Evolutionary conservation across 2,888 invertebrate genomes (phyloP).

Genomic region (Melieria picta): DNA sequence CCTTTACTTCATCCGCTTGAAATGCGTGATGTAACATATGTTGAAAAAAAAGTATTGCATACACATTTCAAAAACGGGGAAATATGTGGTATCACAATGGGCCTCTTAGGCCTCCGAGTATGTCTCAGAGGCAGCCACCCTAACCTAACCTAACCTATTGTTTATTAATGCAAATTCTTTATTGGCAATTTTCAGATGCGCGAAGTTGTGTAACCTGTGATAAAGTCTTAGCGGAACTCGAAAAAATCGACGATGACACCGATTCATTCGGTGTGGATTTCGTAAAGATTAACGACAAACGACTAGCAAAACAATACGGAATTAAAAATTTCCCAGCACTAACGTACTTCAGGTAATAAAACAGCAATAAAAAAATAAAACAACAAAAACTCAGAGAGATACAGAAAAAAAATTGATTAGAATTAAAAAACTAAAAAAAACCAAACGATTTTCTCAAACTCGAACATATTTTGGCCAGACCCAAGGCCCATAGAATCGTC

Average conservation of each 20-base stretch:
- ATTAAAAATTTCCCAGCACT: conserved; percentile 95
- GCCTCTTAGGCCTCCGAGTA: no score
- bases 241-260: conserved; percentile 95
- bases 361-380: neutral
- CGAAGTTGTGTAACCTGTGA: conserved; percentile 92
- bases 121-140: no score
- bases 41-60: no score
- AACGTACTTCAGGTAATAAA: conserved; percentile 80
- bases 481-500: no score
- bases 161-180: no score
- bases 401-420: neutral
- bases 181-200: conserved; percentile 74
- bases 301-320: conserved; percentile 95
- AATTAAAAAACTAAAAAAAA: neutral
- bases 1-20: no score
- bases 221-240: conserved; percentile 88
- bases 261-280: conserved; percentile 94
- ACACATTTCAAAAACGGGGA: no score
- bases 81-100: no score
- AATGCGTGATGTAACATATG: no score
- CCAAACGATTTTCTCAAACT: no score
- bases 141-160: no score
- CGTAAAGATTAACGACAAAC: conserved; percentile 95
- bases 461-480: no score
- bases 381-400: neutral